Evolutionary conservation across 2,888 invertebrate genomes (phyloP), one percentile per base, ranked within the genome.

Genomic region (Ligdia adustata): DNA sequence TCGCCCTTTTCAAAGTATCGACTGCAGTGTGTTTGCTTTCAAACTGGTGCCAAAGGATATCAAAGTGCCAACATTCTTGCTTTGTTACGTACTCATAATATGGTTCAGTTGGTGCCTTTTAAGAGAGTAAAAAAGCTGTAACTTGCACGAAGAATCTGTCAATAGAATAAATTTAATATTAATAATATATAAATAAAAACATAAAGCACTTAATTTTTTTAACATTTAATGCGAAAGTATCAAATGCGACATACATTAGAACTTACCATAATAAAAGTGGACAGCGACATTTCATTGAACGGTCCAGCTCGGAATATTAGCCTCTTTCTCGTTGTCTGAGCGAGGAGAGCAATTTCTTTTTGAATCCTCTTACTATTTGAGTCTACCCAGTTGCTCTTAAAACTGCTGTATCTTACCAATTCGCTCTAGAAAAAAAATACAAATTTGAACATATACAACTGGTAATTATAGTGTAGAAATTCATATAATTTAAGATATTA

Each of bases 111-210:
- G 0, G 80, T 81, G 46, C 62, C 67, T 35, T 73, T 76, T 16
- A 84, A 42, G 29, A 84, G 63, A 0, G 83, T 80, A 54, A 75
- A 84, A 47, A 83, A 84, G 37, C 82, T 84, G 64, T 83, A 84
- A 50, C 79, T 83, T 3, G 67, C 55, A 2, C 75, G 71, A 9
- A 84, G 60, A 13, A 84, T 82, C 84, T 84, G 82, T n/a, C 70
- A 49, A 44, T 22, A 11, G 9, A 9, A 16, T 5, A 27, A 15
- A 14, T 12, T 38, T 22, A 46, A 39, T 31, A 39, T 31, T 24
- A 35, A 31, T 22, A 22, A 7, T 28, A n/a, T n/a, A n/a, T n/a
- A n/a, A n/a, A n/a, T n/a, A n/a, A n/a, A n/a, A n/a, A n/a, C n/a
- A n/a, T n/a, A n/a, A n/a, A n/a, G n/a, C n/a, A n/a, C n/a, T n/a